Evolutionary conservation across 2,888 invertebrate genomes (phyloP).

Genomic region (Pyrocoelia pectoralis): DNA sequence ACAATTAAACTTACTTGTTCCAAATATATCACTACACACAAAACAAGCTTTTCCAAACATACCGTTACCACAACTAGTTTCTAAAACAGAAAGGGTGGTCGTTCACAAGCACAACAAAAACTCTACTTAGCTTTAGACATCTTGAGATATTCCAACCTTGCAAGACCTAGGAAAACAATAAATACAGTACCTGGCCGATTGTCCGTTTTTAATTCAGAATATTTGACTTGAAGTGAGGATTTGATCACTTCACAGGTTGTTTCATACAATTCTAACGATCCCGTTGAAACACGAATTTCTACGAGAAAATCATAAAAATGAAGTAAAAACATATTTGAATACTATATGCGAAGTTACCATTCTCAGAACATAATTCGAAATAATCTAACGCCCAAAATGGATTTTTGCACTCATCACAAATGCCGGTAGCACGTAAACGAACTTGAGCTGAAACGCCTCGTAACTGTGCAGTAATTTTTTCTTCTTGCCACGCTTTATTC

Average conservation of each 20-base stretch:
- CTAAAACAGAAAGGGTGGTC: conserved; percentile 30
- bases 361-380: conserved; percentile 38
- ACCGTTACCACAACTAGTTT: conserved; percentile 23
- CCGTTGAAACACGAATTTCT: conserved; percentile 14
- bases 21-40: conserved; percentile 35
- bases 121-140: too few species aligned
- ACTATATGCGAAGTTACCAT: conserved; percentile 26
- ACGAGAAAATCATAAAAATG: not conserved
- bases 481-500: conserved; percentile 6
- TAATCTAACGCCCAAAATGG: conserved; percentile 45
- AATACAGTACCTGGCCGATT: too few species aligned
- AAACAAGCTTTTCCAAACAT: conserved; percentile 40
- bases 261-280: not conserved
- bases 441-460: not conserved
- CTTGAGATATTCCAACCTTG: too few species aligned
- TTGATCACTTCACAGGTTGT: not conserved
- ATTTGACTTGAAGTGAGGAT: not conserved
- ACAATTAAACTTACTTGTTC: conserved; percentile 25
- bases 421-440: not conserved
- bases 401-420: not conserved
- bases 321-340: not conserved
- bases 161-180: too few species aligned
- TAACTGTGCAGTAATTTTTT: not conserved
- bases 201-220: not conserved
- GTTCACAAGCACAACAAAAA: too few species aligned